Evolutionary conservation across 2,113 vertebrate genomes (phyloP).

Genomic region (Larimichthys crocea): DNA sequence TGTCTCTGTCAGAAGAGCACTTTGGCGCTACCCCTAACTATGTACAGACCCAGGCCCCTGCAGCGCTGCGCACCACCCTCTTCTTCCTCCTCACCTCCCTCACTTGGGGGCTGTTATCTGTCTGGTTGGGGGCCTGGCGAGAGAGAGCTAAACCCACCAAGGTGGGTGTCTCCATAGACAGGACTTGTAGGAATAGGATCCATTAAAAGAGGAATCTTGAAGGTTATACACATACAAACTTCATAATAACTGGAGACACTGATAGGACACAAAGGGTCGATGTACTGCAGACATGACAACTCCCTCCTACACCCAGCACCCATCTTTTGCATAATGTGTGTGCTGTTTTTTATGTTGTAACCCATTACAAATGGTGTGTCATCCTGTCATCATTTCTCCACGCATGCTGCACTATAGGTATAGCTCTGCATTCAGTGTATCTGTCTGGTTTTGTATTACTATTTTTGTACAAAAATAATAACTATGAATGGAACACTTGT

Average conservation of each 20-base stretch:
- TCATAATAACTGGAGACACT: slow-evolving; percentile 42
- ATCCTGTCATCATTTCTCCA: slow-evolving; percentile 8
- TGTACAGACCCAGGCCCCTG: slow-evolving; percentile 73
- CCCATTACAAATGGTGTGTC: not conserved
- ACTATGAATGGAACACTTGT: not conserved
- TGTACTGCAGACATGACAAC: slow-evolving; percentile 19
- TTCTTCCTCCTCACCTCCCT: slow-evolving; percentile 71
- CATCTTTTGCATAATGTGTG: slow-evolving; percentile 28
- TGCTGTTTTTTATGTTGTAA: slow-evolving; percentile 21
- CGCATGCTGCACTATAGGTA: slow-evolving; percentile 28
- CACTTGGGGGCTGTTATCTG: slow-evolving; percentile 73
- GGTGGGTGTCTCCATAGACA: slow-evolving; percentile 65
- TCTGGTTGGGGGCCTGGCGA: slow-evolving; percentile 69
- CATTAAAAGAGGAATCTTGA: not conserved
- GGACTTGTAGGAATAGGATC: not conserved
- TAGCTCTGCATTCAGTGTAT: not conserved
- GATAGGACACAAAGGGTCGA: not conserved
- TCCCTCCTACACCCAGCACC: slow-evolving; percentile 2
- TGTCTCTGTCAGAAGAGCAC: slow-evolving; percentile 69
- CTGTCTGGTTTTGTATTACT: slow-evolving; percentile 5
- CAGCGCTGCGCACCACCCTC: slow-evolving; percentile 73
- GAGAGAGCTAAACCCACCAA: slow-evolving; percentile 68
- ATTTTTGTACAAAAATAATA: not conserved
- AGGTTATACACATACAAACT: slow-evolving; percentile 10
- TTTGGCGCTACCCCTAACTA: slow-evolving; percentile 69